These are phyloP conservation scores for Paradisaea rubra DNA, from an alignment of 2,113 vertebrate species.

Conservation along the genomic window DNA sequence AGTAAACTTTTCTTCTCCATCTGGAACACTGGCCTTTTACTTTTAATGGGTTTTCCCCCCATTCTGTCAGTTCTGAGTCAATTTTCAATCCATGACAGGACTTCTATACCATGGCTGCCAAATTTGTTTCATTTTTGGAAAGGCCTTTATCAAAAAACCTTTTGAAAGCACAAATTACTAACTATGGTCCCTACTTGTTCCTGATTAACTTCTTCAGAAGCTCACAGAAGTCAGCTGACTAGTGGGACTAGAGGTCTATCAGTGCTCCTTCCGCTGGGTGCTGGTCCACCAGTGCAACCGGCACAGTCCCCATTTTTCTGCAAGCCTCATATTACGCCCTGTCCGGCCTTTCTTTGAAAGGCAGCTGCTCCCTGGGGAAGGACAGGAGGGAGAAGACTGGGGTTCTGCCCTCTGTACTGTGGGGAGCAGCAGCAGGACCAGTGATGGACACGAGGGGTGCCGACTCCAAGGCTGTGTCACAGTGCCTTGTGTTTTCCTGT, in stretches of 20 bases:
- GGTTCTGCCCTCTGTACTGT: neutral
- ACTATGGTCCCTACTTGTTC: neutral
- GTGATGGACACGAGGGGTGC: neutral
- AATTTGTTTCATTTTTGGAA: neutral
- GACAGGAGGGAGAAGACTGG: neutral
- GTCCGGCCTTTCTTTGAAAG: neutral
- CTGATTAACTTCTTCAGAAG: neutral
- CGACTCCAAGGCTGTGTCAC: neutral
- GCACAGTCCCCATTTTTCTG: neutral
- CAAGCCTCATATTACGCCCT: neutral
- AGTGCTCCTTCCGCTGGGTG: neutral
- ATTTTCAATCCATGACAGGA: neutral
- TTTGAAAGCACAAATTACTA: neutral
- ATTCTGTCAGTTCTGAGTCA: neutral
- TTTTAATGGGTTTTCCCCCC: neutral
- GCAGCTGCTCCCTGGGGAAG: neutral
- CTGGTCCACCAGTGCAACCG: accelerated
- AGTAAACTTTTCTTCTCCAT: neutral
- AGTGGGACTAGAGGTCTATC: neutral
- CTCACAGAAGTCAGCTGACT: neutral
- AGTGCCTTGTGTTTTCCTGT: neutral
- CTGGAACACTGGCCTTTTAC: neutral
- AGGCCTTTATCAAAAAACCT: neutral
- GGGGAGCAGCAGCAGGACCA: neutral
- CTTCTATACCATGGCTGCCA: neutral